These are phyloP conservation scores for Polymixis lichenea DNA, from an alignment of 2,888 invertebrate genomes.

Conservation along the genomic window DNA sequence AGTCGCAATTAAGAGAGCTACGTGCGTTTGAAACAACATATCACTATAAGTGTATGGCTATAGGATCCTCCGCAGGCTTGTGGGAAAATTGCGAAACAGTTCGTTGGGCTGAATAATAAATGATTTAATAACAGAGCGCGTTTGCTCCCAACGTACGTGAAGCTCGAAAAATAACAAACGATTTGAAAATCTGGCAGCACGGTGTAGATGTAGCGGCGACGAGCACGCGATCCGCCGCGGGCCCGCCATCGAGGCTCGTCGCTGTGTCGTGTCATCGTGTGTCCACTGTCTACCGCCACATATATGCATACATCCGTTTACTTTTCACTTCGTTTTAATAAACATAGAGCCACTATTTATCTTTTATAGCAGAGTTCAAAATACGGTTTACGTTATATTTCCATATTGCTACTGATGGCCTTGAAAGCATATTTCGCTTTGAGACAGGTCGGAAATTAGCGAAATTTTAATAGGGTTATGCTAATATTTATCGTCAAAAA, in stretches of 20 bases:
- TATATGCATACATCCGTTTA: constrained; percentile 54
- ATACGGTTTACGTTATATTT: constrained; percentile 3
- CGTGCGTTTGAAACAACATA: constrained; percentile 70
- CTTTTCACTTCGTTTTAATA: constrained; percentile 50
- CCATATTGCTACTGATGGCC: neutral
- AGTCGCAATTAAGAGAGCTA: constrained; percentile 67
- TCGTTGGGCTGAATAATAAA: constrained; percentile 90
- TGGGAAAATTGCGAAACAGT: constrained; percentile 89
- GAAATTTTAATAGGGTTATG: constrained; percentile 31
- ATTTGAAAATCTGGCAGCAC: constrained; percentile 85
- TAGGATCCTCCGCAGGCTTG: constrained; percentile 76
- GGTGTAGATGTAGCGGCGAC: constrained; percentile 69
- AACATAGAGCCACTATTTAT: constrained; percentile 6
- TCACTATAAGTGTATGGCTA: constrained; percentile 70
- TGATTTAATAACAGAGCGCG: constrained; percentile 90
- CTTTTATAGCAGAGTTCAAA: constrained; percentile 12
- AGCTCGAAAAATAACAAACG: constrained; percentile 88
- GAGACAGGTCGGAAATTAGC: constrained; percentile 12
- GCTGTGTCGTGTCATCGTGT: constrained; percentile 46
- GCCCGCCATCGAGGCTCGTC: constrained; percentile 67
- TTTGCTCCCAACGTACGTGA: constrained; percentile 86
- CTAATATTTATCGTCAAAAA: constrained; percentile 28
- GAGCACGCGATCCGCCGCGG: constrained; percentile 73
- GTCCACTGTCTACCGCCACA: constrained; percentile 12
- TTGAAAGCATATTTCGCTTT: neutral